Conservation (phyloP, 2,888 invertebrate genomes). For the Lycophotia porphyrea region DNA sequence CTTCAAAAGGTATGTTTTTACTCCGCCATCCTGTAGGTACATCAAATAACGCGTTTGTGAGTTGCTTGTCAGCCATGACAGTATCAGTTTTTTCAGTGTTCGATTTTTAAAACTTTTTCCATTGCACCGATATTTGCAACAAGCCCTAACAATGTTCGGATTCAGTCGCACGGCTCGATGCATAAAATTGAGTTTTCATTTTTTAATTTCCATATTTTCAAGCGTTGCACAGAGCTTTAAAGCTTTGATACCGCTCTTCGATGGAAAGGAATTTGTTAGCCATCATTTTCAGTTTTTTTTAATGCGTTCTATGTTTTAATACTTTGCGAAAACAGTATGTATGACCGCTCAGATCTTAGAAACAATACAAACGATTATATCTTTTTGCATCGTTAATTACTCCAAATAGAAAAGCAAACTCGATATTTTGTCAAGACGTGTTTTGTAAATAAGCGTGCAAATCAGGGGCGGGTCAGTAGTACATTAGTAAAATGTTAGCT, state of each 20-base stretch:
- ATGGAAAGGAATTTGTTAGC: neutral
- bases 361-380: too few relatives aligned
- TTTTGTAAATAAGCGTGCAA: too few relatives aligned
- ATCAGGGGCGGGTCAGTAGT: too few relatives aligned
- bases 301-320: neutral
- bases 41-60: constrained; percentile 2
- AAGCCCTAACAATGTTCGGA: neutral
- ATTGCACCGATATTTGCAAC: neutral
- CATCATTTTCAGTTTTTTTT: neutral
- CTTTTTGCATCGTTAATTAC: too few relatives aligned
- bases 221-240: neutral
- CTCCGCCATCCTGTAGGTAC: neutral
- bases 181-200: neutral
- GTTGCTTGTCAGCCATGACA: neutral
- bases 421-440: too few relatives aligned
- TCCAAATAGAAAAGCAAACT: too few relatives aligned
- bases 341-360: too few relatives aligned
- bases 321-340: too few relatives aligned
- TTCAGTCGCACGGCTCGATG: neutral
- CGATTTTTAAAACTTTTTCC: neutral
- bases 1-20: neutral
- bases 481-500: too few relatives aligned
- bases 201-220: neutral
- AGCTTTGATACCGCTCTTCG: neutral
- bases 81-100: neutral